A percentile compares a stretch with the other conserved stretches of the same genome.
Conservation (phyloP, 1,140 invertebrate genomes). For the Calosoma granatense region DNA sequence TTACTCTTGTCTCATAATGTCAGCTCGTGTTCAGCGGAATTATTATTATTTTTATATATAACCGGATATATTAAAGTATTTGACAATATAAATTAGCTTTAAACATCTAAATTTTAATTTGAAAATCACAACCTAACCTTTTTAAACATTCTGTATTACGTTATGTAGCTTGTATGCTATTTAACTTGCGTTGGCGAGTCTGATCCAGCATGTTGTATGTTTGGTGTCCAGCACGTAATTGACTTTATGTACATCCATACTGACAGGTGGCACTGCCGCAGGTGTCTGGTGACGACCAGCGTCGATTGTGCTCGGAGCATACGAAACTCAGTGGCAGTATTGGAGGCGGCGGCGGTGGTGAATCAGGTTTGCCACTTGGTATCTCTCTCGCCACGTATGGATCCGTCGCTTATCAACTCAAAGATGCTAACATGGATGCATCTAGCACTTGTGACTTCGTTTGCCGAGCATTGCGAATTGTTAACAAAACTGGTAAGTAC, state of each 20-base stretch:
- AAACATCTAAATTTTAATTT: no score
- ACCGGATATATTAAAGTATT: no score
- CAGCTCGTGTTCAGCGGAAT: no score
- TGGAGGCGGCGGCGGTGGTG: slow-evolving; percentile 30
- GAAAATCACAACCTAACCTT: no score
- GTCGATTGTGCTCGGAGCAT: slow-evolving; percentile 53
- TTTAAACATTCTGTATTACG: no score
- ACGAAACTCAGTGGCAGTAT: slow-evolving; percentile 37
- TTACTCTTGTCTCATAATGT: no score
- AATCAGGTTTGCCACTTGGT: slow-evolving; percentile 38
- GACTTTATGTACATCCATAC: slow-evolving; percentile 14
- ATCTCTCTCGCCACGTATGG: slow-evolving; percentile 59
- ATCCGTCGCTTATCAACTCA: slow-evolving; percentile 67
- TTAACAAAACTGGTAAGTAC: slow-evolving; percentile 63
- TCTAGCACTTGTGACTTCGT: slow-evolving; percentile 66
- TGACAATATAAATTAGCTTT: no score
- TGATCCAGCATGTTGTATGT: no score
- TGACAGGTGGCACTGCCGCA: slow-evolving; percentile 34
- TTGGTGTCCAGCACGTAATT: slow-evolving; percentile 4
- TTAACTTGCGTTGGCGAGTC: no score
- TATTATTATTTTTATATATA: no score
- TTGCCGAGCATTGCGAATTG: slow-evolving; percentile 57
- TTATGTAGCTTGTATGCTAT: no score
- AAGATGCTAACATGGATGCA: slow-evolving; percentile 71
- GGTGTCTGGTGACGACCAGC: slow-evolving; percentile 64